Conservation (phyloP, 2,888 invertebrate species). For the Eudasyphora cyanicolor region DNA sequence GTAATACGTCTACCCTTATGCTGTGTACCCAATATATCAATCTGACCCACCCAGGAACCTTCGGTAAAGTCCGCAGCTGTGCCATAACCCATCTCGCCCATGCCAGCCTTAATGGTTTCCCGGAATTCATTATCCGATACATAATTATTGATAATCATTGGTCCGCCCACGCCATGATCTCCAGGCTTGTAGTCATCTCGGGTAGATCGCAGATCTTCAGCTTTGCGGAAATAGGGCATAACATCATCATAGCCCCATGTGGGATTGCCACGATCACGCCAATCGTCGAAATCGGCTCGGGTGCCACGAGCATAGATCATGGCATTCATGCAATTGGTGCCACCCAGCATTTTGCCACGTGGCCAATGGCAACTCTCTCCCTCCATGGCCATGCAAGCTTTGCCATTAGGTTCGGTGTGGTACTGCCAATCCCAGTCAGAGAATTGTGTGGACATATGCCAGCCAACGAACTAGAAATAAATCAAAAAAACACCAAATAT, state of each 20-base stretch:
- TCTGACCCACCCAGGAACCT: slow-evolving; percentile 90
- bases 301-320: slow-evolving; percentile 86
- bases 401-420: slow-evolving; percentile 77
- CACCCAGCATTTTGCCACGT: slow-evolving; percentile 85
- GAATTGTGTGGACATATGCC: slow-evolving; percentile 78
- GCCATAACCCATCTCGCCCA: slow-evolving; percentile 89
- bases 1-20: slow-evolving; percentile 90
- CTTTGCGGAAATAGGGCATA: slow-evolving; percentile 90
- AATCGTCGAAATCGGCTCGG: slow-evolving; percentile 84
- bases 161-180: slow-evolving; percentile 84
- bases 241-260: slow-evolving; percentile 89
- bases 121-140: slow-evolving; percentile 88
- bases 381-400: slow-evolving; percentile 77
- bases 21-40: slow-evolving; percentile 92
- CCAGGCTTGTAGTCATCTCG: slow-evolving; percentile 70
- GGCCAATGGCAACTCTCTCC: slow-evolving; percentile 81
- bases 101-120: slow-evolving; percentile 88
- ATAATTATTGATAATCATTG: slow-evolving; percentile 80
- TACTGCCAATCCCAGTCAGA: slow-evolving; percentile 79
- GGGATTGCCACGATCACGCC: slow-evolving; percentile 83
- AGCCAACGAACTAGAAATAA: slow-evolving; percentile 74
- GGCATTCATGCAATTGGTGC: slow-evolving; percentile 84
- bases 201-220: slow-evolving; percentile 84
- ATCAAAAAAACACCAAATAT: too few species aligned
- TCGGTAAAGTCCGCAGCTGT: slow-evolving; percentile 90